A percentile compares a stretch with the other conserved stretches of the same genome.
Conservation (phyloP, 2,888 invertebrate species). For the Calephelis perditalis region DNA sequence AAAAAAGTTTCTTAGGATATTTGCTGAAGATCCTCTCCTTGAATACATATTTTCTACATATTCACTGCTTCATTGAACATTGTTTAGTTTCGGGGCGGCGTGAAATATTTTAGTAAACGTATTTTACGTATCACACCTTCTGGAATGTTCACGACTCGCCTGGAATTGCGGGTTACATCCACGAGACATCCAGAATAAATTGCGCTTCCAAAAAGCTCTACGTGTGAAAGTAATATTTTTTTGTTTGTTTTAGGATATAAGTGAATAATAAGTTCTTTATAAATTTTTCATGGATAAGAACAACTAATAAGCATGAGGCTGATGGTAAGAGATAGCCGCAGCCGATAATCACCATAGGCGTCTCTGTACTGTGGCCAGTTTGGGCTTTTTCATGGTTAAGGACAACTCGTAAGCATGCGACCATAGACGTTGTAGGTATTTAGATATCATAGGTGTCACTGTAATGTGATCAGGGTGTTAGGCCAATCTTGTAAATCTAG, state of each 20-base stretch:
- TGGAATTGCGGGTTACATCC: conserved; percentile 11
- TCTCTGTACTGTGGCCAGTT: too few relatives aligned
- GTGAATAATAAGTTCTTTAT: background rate
- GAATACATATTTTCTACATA: conserved; percentile 7
- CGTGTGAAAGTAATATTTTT: background rate
- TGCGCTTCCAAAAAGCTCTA: conserved; percentile 1
- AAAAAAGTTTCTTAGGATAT: background rate
- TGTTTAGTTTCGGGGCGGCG: conserved; percentile 4
- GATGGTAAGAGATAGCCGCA: too few relatives aligned
- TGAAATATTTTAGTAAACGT: conserved; percentile 9
- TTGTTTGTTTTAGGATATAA: background rate
- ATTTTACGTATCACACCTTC: conserved; percentile 9
- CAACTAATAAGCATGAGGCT: too few relatives aligned
- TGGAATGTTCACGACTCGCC: background rate
- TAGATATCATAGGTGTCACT: too few relatives aligned
- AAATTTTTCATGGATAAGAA: too few relatives aligned
- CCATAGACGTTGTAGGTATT: too few relatives aligned
- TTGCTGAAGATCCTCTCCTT: background rate
- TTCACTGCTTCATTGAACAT: conserved; percentile 10
- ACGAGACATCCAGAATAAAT: background rate
- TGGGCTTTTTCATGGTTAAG: too few relatives aligned
- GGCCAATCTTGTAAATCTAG: too few relatives aligned
- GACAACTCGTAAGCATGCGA: too few relatives aligned
- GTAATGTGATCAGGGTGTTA: too few relatives aligned
- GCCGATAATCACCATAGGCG: too few relatives aligned